These are phyloP conservation scores for Lytechinus variegatus DNA, from an alignment of 35 echinoderm and acorn worm species.

Conservation along the genomic window DNA sequence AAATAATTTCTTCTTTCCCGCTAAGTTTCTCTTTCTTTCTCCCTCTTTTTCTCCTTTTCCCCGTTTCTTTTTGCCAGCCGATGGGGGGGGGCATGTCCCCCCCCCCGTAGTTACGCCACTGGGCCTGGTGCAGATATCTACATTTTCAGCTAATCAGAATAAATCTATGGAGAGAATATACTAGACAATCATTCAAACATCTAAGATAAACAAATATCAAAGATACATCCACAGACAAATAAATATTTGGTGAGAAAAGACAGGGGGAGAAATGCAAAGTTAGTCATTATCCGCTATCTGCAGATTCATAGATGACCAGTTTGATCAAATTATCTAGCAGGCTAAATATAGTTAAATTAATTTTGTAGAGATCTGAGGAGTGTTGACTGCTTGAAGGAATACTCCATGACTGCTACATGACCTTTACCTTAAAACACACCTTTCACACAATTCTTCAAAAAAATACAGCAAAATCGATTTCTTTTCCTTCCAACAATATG, in stretches of 20 bases:
- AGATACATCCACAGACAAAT: background rate
- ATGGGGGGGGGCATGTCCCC: too few species aligned
- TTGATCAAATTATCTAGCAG: slow-evolving; percentile 26
- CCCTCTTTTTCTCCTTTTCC: too few species aligned
- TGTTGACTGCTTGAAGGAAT: slow-evolving; percentile 22
- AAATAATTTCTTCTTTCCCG: too few species aligned
- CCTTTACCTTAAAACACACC: background rate
- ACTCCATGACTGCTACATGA: background rate
- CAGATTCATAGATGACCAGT: slow-evolving; percentile 42
- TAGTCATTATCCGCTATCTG: slow-evolving; percentile 31
- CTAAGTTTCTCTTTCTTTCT: too few species aligned
- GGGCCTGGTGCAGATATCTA: too few species aligned
- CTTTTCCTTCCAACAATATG: too few species aligned
- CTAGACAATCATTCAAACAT: background rate
- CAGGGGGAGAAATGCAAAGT: background rate
- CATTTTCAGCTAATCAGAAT: background rate
- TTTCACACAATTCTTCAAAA: background rate
- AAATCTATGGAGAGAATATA: background rate
- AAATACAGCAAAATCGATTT: background rate
- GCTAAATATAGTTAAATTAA: slow-evolving; percentile 48
- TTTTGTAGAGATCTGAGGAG: slow-evolving; percentile 24
- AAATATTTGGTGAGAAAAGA: background rate
- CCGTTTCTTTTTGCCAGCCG: too few species aligned
- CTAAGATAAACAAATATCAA: background rate
- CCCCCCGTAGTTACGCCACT: too few species aligned